These are phyloP conservation scores for Neolamprologus tretocephalus DNA, from an alignment of 2,113 vertebrate species.

Conservation along the genomic window DNA sequence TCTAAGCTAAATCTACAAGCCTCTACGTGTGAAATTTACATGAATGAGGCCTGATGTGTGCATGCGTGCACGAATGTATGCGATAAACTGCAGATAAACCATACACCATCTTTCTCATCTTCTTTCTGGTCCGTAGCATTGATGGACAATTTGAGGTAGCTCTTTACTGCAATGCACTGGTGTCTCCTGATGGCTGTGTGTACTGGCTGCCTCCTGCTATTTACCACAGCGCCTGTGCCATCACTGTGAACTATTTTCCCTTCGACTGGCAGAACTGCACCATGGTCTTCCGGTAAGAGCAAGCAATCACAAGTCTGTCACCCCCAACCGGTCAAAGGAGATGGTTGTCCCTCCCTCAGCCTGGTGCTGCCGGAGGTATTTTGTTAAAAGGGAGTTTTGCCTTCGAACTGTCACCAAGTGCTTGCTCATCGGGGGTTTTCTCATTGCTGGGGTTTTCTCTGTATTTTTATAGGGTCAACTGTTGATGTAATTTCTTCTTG, in stretches of 20 bases:
- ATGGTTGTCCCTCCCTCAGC: neutral
- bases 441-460: neutral
- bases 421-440: neutral
- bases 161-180: constrained; percentile 81
- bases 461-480: neutral
- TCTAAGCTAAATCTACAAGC: neutral
- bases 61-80: neutral
- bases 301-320: neutral
- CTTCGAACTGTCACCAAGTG: neutral
- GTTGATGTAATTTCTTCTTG: neutral
- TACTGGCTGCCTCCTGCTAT: constrained; percentile 91
- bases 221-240: constrained; percentile 84
- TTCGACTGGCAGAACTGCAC: constrained; percentile 99
- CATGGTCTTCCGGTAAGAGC: constrained; percentile 84
- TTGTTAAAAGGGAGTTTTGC: neutral
- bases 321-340: neutral
- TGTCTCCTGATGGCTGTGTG: constrained; percentile 77
- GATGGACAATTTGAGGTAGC: constrained; percentile 90
- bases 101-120: neutral
- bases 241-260: constrained; percentile 90
- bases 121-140: constrained; percentile 63
- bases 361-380: neutral
- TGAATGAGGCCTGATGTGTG: neutral
- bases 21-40: neutral
- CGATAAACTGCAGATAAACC: neutral